A percentile compares a stretch with the other conserved stretches of the same genome.
These are phyloP conservation scores for Rhagologus leucostigma DNA, from an alignment of 2,113 vertebrate species.

Conservation along the genomic window DNA sequence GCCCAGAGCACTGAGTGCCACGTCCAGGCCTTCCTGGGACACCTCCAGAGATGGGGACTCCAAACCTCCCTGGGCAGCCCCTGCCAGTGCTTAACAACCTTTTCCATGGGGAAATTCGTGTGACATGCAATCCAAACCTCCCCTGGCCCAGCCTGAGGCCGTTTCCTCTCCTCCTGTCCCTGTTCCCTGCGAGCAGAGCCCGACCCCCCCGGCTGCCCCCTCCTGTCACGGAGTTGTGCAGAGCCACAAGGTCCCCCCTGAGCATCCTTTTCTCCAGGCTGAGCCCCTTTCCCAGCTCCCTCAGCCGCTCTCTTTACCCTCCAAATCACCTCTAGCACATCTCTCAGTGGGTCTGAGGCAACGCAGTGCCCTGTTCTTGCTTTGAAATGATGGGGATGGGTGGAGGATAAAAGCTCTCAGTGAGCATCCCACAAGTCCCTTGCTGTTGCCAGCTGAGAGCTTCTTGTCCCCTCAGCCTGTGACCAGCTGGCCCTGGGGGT, in stretches of 20 bases:
- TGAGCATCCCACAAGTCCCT: no score
- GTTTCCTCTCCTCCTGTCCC: not conserved
- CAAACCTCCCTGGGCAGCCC: not conserved
- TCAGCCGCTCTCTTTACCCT: not conserved
- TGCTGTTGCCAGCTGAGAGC: not conserved
- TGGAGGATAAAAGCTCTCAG: not conserved
- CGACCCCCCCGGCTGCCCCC: rapidly evolving
- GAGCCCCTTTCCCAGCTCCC: not conserved
- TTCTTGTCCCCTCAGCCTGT: constrained; percentile 74
- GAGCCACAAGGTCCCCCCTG: not conserved
- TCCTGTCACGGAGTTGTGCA: not conserved
- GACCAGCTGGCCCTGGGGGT: constrained; percentile 95
- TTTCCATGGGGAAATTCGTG: rapidly evolving
- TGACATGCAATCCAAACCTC: not conserved
- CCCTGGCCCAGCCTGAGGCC: not conserved
- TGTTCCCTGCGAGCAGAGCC: not conserved
- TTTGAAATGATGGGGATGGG: no score
- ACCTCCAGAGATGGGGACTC: no score
- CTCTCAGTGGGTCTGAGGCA: not conserved
- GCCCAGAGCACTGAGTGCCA: not conserved
- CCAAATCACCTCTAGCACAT: not conserved
- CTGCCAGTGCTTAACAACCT: rapidly evolving
- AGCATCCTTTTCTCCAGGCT: not conserved
- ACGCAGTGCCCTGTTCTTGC: rapidly evolving
- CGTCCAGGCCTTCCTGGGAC: rapidly evolving